Evolutionary conservation across 2,113 vertebrate genomes (phyloP).

Genomic region (Falcunculus frontatus): DNA sequence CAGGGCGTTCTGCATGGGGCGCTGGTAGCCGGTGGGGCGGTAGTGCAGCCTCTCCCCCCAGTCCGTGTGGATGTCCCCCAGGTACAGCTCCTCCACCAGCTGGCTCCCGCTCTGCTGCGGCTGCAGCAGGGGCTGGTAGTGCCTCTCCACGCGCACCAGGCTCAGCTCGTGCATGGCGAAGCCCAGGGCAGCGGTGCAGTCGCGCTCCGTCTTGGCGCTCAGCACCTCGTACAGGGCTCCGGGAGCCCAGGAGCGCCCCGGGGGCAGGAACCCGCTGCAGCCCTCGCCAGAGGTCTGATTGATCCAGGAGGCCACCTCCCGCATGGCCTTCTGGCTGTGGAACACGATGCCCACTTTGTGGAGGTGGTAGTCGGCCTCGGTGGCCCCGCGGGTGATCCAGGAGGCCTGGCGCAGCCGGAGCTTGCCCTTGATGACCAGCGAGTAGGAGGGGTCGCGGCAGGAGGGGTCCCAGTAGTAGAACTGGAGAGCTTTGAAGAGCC

Average conservation of each 20-base stretch:
- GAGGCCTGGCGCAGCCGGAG: slow-evolving; percentile 84
- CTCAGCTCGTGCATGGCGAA: slow-evolving; percentile 88
- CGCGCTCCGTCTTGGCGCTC: slow-evolving; percentile 69
- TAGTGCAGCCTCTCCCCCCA: slow-evolving; percentile 79
- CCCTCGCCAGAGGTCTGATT: slow-evolving; percentile 11
- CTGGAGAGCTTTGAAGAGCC: slow-evolving; percentile 84
- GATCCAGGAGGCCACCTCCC: slow-evolving; percentile 65
- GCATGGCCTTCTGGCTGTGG: slow-evolving; percentile 77
- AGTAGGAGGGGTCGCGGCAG: slow-evolving; percentile 81
- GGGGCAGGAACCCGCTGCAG: slow-evolving; percentile 66
- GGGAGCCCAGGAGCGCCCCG: slow-evolving; percentile 49
- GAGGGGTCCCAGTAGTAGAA: slow-evolving; percentile 85
- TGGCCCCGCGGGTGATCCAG: slow-evolving; percentile 87
- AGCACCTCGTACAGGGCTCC: slow-evolving; percentile 80
- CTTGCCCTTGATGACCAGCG: slow-evolving; percentile 86
- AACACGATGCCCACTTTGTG: slow-evolving; percentile 85
- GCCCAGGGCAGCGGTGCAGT: slow-evolving; percentile 77
- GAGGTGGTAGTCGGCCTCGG: slow-evolving; percentile 84
- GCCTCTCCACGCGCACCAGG: slow-evolving; percentile 80
- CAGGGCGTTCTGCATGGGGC: slow-evolving; percentile 84
- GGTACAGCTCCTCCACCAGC: slow-evolving; percentile 82
- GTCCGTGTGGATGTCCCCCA: slow-evolving; percentile 88
- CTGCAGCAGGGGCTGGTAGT: slow-evolving; percentile 45
- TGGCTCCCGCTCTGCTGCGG: slow-evolving; percentile 37
- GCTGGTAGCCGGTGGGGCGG: slow-evolving; percentile 85